Evolutionary conservation across 2,797 vertebrate genomes (phyloP).

Genomic region (Nannoperca australis): DNA sequence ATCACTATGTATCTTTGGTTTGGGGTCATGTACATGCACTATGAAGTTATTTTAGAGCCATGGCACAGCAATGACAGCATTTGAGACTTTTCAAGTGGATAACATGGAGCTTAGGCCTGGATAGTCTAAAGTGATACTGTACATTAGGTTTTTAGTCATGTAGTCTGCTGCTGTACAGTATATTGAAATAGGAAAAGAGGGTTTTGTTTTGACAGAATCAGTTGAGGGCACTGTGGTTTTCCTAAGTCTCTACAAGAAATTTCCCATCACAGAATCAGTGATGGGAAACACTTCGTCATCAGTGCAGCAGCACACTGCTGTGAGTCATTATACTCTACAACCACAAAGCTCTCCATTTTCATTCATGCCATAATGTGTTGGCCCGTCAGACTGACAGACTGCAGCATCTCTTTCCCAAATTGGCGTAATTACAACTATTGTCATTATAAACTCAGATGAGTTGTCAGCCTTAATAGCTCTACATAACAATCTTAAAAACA

Average conservation of each 20-base stretch:
- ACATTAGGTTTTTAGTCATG: slow-evolving; percentile 19
- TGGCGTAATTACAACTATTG: slow-evolving; percentile 64
- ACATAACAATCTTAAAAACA: slow-evolving; percentile 46
- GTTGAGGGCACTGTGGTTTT: slow-evolving; percentile 60
- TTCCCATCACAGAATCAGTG: slow-evolving; percentile 66
- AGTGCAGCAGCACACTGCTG: slow-evolving; percentile 60
- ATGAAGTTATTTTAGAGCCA: not conserved
- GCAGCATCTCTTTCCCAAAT: slow-evolving; percentile 63
- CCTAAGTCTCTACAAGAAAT: slow-evolving; percentile 51
- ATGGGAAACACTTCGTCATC: slow-evolving; percentile 77
- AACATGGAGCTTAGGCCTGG: slow-evolving; percentile 29
- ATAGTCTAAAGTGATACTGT: slow-evolving; percentile 6
- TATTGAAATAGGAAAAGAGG: slow-evolving; percentile 40
- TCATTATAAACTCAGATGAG: slow-evolving; percentile 58
- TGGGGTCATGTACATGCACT: not conserved
- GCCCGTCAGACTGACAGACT: slow-evolving; percentile 61
- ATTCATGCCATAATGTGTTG: slow-evolving; percentile 70
- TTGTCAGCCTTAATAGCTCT: slow-evolving; percentile 50
- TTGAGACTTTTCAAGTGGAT: slow-evolving; percentile 29
- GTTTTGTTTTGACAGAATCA: slow-evolving; percentile 61
- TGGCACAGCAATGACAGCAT: not conserved
- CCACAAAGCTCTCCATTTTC: slow-evolving; percentile 71
- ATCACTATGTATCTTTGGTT: not conserved
- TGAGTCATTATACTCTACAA: slow-evolving; percentile 72
- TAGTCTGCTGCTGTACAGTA: slow-evolving; percentile 23